Evolutionary conservation across 2,888 invertebrate species (phyloP).

Genomic region (Endotricha flammealis): DNA sequence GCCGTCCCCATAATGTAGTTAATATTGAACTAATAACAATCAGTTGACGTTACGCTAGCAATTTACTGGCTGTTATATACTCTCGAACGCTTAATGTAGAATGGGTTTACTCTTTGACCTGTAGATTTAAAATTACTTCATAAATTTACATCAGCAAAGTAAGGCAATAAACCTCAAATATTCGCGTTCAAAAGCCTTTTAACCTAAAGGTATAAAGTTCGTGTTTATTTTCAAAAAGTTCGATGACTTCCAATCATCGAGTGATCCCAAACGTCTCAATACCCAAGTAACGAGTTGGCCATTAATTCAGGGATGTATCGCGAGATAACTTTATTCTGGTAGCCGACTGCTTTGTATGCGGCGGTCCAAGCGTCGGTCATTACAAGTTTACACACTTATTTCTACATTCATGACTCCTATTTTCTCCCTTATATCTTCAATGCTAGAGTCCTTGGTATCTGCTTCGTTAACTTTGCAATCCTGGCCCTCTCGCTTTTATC

Average conservation of each 20-base stretch:
- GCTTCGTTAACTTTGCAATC: slow-evolving; percentile 35
- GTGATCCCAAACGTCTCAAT: slow-evolving; percentile 71
- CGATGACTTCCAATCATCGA: slow-evolving; percentile 56
- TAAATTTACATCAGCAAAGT: not conserved
- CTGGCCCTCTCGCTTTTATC: slow-evolving; percentile 73
- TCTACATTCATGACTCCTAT: slow-evolving; percentile 20
- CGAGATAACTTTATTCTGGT: slow-evolving; percentile 78
- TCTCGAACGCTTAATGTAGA: too few relatives aligned
- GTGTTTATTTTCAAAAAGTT: slow-evolving; percentile 47
- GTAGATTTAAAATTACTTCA: too few relatives aligned
- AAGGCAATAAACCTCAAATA: not conserved
- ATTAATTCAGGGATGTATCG: slow-evolving; percentile 77
- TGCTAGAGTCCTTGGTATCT: slow-evolving; percentile 22
- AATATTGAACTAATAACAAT: too few relatives aligned
- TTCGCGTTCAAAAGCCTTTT: not conserved
- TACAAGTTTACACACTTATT: slow-evolving; percentile 48
- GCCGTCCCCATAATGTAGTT: too few relatives aligned
- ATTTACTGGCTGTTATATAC: too few relatives aligned
- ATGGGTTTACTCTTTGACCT: too few relatives aligned
- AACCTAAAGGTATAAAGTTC: slow-evolving; percentile 18
- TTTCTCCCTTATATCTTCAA: slow-evolving; percentile 30
- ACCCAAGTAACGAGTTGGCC: slow-evolving; percentile 76
- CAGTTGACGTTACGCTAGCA: too few relatives aligned
- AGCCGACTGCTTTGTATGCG: slow-evolving; percentile 77
- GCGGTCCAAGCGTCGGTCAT: slow-evolving; percentile 73